Evolutionary conservation across 2,113 vertebrate genomes (phyloP).

Genomic region (Anthoscopus minutus): DNA sequence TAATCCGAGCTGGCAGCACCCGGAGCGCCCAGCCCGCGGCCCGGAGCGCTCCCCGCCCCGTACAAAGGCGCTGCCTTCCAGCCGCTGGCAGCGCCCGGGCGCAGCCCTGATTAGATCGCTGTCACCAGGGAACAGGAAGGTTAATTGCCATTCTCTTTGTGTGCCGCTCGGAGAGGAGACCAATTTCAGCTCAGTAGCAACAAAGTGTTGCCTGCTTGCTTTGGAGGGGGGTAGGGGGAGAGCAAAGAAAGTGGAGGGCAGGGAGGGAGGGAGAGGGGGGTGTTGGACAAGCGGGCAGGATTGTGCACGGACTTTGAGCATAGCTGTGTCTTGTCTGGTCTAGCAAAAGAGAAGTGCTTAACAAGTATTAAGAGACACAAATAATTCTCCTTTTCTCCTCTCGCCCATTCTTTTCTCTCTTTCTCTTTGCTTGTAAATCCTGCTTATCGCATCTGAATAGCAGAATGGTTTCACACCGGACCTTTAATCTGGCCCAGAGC

Average conservation of each 20-base stretch:
- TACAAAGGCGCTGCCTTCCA: neutral
- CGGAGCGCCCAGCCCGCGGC: neutral
- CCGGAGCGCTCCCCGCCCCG: neutral
- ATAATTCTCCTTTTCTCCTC: slow-evolving; percentile 81
- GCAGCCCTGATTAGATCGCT: slow-evolving; percentile 71
- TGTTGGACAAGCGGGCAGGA: slow-evolving; percentile 33
- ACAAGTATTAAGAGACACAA: slow-evolving; percentile 80
- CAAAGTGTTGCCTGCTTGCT: slow-evolving; percentile 53
- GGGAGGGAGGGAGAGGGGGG: neutral
- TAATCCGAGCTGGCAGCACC: neutral
- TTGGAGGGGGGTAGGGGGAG: neutral
- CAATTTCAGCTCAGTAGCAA: slow-evolving; percentile 50
- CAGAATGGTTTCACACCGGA: slow-evolving; percentile 74
- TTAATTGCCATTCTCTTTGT: slow-evolving; percentile 75
- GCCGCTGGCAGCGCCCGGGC: neutral
- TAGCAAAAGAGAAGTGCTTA: slow-evolving; percentile 78
- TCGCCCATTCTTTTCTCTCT: slow-evolving; percentile 70
- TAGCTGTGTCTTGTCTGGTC: slow-evolving; percentile 73
- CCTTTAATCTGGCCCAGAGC: slow-evolving; percentile 78
- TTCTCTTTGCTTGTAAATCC: slow-evolving; percentile 82
- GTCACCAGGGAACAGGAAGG: slow-evolving; percentile 66
- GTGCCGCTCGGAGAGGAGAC: slow-evolving; percentile 25
- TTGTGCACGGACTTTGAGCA: slow-evolving; percentile 64
- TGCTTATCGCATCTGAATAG: slow-evolving; percentile 79
- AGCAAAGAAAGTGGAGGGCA: neutral